Base-by-base conservation (phyloP, 2,797 vertebrate species). In the Pseudomugil tenellus region DNA sequence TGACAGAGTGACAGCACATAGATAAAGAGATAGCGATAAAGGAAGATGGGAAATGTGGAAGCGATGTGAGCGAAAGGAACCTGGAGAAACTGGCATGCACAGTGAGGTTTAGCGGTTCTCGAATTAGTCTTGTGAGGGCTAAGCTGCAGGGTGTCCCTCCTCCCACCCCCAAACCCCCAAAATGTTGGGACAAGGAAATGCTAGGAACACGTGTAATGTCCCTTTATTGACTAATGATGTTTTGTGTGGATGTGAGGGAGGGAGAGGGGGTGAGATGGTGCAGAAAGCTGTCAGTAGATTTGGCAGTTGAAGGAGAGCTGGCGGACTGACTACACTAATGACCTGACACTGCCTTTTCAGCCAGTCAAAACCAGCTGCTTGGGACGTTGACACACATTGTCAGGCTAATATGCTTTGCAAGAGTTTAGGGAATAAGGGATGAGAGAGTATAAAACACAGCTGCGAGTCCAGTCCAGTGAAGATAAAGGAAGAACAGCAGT, bases 261-360 rank as follows among this genome's bases (percentile, higher is more conserved):
- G 55, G 74, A 72, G 63, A 48, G 11, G 54, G 63, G 53, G 71
- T 57, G 74, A 72, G 66, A 60, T 48, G 60, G 63, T 72, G 85
- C 80, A 81, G 83, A 84, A 86, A 85, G 76, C 69, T 41, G 64
- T 67, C 69, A 58, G 80, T 77, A 66, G 65, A 70, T 87, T 90
- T 91, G 90, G 85, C 89, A 89, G 88, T 78, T 67, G 74, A 86
- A 81, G 89, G 78, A 75, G 67, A 74, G 72, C 80, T 87, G 87
- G 88, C 74, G 67, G 77, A 66, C 78, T 66, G 81, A 86, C 78
- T 82, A 76, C 77, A 83, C 89, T 91, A 93, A 93, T 92, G 90
- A 92, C 91, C 89, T 91, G 92, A 92, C 90, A 83, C 70, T 72
- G 87, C 74, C 81, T 89, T 88, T 86, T 84, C 88, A 88, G 85